These are phyloP conservation scores for Ptyas mucosa DNA, from an alignment of 2,113 vertebrate species.

Conservation along the genomic window DNA sequence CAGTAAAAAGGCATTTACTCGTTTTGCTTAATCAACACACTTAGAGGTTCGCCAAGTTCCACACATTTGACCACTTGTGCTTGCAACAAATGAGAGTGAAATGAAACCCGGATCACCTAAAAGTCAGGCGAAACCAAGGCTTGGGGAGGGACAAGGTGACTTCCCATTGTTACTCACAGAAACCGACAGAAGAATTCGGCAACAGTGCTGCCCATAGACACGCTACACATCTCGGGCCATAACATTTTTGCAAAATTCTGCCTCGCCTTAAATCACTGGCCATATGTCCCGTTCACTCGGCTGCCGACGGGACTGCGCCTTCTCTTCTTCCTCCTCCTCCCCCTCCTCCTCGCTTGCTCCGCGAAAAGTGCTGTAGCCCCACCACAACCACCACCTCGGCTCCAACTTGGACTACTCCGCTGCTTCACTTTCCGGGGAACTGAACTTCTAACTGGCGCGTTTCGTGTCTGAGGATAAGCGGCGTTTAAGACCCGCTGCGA, in stretches of 20 bases:
- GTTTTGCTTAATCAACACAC: slow-evolving; percentile 38
- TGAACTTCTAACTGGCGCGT: neutral
- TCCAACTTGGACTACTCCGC: neutral
- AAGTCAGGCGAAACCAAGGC: neutral
- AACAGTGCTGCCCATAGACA: neutral
- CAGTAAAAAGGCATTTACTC: slow-evolving; percentile 73
- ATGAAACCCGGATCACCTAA: neutral
- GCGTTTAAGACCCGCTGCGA: neutral
- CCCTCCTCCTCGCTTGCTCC: neutral
- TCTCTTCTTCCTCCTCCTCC: neutral
- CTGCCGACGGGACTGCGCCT: neutral
- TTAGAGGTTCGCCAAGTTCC: neutral
- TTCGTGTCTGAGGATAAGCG: neutral
- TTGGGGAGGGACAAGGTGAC: too few species aligned
- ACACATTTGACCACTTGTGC: slow-evolving; percentile 29
- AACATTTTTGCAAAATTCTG: neutral
- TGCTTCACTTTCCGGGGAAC: neutral
- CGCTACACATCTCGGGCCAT: neutral
- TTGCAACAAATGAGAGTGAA: neutral
- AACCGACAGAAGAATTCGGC: neutral
- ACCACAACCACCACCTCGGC: neutral
- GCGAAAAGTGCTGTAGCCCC: neutral
- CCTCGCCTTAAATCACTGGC: neutral
- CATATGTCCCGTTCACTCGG: neutral
- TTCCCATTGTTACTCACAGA: neutral